Base-by-base conservation (phyloP, 2,888 invertebrate genomes). In the Microchrysa polita region DNA sequence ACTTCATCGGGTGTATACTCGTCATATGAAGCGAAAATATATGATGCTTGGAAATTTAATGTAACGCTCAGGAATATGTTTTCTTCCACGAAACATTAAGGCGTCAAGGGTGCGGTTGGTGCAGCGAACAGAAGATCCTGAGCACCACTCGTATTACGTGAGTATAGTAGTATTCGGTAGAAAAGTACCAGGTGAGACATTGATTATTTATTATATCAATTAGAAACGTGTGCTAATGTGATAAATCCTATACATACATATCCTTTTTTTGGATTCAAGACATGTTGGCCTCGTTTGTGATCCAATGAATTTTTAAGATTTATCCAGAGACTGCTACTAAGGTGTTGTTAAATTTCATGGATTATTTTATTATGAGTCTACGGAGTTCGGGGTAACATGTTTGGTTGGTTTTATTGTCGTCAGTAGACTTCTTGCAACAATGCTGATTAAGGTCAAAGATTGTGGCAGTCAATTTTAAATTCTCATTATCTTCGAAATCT, bases 151-250 rank as follows among this genome's bases (percentile, higher is more conserved):
- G n/a, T 34, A 34, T 34, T 34, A 34, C 27, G 27, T 7, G n/a
- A n/a, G n/a, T n/a, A n/a, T n/a, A n/a, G n/a, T n/a, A n/a, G n/a
- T n/a, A n/a, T n/a, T n/a, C n/a, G n/a, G n/a, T n/a, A 23, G 5
- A 5, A 34, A 61, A 34, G 22, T 12, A 48, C 18, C 48, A 65
- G 65, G 48, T 65, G 42, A 44, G 48, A 22, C 48, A 65, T 65
- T 48, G 65, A 65, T 48, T 65, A 65, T 65, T 65, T 65, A 65
- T 65, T 42, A 65, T 20, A 65, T 65, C 65, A 65, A 65, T 65
- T 65, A 65, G 34, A 44, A n/a, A 65, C 27, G 65, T 48, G 48
- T 48, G 44, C 48, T 23, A 65, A 65, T 65, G 65, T 42, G 65
- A 48, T 65, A 65, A 65, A n/a, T 40, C 10, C 40, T 0, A 40